phyloP scores from a whole-genome alignment of 2,888 invertebrate species.

The Scaptomyza cyrtandrae region DNA sequence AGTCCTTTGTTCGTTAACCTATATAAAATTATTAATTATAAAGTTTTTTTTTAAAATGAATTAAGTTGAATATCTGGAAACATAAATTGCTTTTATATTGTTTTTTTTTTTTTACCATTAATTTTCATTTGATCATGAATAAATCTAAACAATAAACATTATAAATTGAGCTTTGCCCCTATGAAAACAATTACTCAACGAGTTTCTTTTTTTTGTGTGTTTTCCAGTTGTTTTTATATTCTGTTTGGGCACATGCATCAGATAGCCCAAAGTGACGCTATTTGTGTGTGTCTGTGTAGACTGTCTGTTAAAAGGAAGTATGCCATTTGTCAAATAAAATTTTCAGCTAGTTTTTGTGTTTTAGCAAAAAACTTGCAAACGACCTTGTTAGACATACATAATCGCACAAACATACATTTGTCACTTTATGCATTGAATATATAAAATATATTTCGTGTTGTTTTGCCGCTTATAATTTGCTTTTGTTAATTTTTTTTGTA shows the following conservation, averaged over 20 bases:
- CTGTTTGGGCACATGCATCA: constrained; percentile 20
- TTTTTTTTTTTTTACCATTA: not conserved
- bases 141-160: constrained; percentile 17
- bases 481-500: not conserved
- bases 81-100: not conserved
- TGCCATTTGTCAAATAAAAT: constrained; percentile 64
- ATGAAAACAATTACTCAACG: constrained; percentile 7
- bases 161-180: constrained; percentile 7
- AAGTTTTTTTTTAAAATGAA: not conserved
- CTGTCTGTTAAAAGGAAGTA: constrained; percentile 53
- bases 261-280: constrained; percentile 21
- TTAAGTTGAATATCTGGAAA: not conserved
- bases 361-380: constrained; percentile 8
- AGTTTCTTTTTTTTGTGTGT: constrained; percentile 8
- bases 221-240: constrained; percentile 23
- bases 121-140: constrained; percentile 21
- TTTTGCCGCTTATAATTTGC: not conserved
- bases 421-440: not conserved
- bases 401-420: not conserved
- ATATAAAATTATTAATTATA: not conserved
- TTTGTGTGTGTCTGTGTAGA: not conserved
- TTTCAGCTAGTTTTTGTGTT: constrained; percentile 22
- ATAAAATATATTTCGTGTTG: constrained; percentile 1
- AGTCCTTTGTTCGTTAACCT: not conserved
- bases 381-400: constrained; percentile 20